Base-by-base conservation (phyloP, 2,888 invertebrate species). In the Pammene fasciana region DNA sequence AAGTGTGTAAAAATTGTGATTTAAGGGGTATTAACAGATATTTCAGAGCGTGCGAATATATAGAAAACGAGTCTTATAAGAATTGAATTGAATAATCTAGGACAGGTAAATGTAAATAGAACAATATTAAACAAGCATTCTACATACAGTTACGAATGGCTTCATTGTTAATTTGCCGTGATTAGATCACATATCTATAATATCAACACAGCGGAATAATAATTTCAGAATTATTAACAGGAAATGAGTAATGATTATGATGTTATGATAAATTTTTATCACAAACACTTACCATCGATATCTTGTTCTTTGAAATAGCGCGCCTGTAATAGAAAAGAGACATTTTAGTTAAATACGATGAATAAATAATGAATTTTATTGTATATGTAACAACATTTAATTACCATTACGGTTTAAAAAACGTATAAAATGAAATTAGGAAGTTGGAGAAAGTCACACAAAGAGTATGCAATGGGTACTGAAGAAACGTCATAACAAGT, bases 221-320 rank as follows among this genome's bases (percentile, higher is more conserved):
- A 3, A 11, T 36, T 6, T 46, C 11, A 5, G 34, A 38, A 38
- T 36, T 0, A 7, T 7, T 8, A 18, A 41, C 34, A 54, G 45
- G 16, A n/a, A 62, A 38, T 56, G 6, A 59, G 43, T 9, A 10
- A 59, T 56, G 13, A 26, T 61, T 41, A 65, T 66, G 52, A 36
- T 59, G 16, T 61, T 41, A 65, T 66, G 52, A 36, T 59, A 14
- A 10, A 61, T 55, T 11, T n/a, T 48, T 50, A 54, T 46, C 6
- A 46, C 62, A 50, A 45, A 41, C 67, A 92, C 94, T 93, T 93
- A 98, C 98, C 98, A 93, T 98, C 98, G 76, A 98, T 98, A 82
- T 98, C 98, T 86, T 97, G 96, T 92, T 98, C 98, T 81, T 97
- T 96, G 86, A 98, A 98, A 89, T 97, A 97, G 73, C 97, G 95